Base-by-base conservation (phyloP, 2,113 vertebrate genomes). In the Dryoscopus gambensis region DNA sequence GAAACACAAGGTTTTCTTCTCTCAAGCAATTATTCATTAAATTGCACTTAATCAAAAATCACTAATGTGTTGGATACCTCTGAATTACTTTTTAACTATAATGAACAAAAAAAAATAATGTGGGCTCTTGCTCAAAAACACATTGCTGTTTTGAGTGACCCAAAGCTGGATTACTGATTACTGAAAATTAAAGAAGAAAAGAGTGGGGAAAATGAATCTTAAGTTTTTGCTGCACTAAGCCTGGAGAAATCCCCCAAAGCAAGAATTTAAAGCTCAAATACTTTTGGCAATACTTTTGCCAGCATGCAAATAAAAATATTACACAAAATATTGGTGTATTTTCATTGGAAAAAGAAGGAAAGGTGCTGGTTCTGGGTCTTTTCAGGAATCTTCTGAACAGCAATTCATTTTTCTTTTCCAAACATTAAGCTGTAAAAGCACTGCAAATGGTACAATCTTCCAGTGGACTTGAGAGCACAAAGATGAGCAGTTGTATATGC, bases 121-220 rank as follows among this genome's bases (percentile, higher is more conserved):
- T 82, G 19, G 6, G 5, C 20, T 87, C 52, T 96, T 96, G n/a
- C 91, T 94, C 68, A 91, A 74, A 93, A 94, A 74, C 35, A 64
- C 33, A 31, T 10, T 74, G 18, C 70, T 88, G 44, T 89, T 91
- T 85, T 81, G 57, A 95, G 88, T 87, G 11, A 11, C 76, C 49
- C 46, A 76, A 92, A 87, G 25, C 57, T 77, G 60, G n/a, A 50
- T 4, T 13, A 37, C 28, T 50, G 63, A 76, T 84, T 88, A 86
- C 12, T 0, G 3, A 87, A 82, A 91, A 89, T 80, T 80, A 74
- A 60, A 81, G 63, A 84, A 59, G n/a, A 67, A 86, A 84, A 68
- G 28, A 39, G 39, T 70, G 52, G 59, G 33, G 19, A 86, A 93
- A 93, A 74, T 49, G 12, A 80, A 33, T 55, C 17, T 49, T 18